These are phyloP conservation scores for Callimorpha dominula DNA, from an alignment of 2,888 invertebrate genomes.

Conservation along the genomic window DNA sequence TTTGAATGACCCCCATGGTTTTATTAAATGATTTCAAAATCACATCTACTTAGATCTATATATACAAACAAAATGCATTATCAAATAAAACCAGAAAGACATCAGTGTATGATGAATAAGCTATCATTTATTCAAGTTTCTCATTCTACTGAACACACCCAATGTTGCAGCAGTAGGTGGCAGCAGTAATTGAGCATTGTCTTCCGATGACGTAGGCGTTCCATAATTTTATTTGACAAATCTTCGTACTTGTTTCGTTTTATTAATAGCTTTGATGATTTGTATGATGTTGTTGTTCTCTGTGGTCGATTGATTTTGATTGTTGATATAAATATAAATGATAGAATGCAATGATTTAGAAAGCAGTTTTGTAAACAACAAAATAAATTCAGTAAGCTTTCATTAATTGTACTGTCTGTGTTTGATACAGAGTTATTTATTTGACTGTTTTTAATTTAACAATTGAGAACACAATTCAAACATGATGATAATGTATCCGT, in stretches of 20 bases:
- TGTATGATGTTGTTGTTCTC: slow-evolving; percentile 47
- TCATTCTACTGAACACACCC: slow-evolving; percentile 47
- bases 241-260: slow-evolving; percentile 52
- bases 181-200: slow-evolving; percentile 80
- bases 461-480: background rate
- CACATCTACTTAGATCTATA: no score
- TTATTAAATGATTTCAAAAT: background rate
- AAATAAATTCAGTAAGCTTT: slow-evolving; percentile 11
- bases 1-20: background rate
- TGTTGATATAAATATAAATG: slow-evolving; percentile 26
- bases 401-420: background rate
- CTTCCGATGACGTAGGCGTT: slow-evolving; percentile 68
- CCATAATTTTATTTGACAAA: slow-evolving; percentile 60
- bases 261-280: slow-evolving; percentile 59
- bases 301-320: slow-evolving; percentile 31
- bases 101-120: slow-evolving; percentile 56
- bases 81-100: slow-evolving; percentile 33
- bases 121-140: slow-evolving; percentile 57
- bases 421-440: background rate
- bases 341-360: slow-evolving; percentile 16
- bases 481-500: background rate
- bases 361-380: slow-evolving; percentile 12
- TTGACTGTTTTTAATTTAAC: background rate
- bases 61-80: slow-evolving; percentile 23
- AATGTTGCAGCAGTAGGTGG: slow-evolving; percentile 71